These are phyloP conservation scores for Nymphalis polychloros DNA, from an alignment of 2,888 invertebrate genomes.

Conservation along the genomic window DNA sequence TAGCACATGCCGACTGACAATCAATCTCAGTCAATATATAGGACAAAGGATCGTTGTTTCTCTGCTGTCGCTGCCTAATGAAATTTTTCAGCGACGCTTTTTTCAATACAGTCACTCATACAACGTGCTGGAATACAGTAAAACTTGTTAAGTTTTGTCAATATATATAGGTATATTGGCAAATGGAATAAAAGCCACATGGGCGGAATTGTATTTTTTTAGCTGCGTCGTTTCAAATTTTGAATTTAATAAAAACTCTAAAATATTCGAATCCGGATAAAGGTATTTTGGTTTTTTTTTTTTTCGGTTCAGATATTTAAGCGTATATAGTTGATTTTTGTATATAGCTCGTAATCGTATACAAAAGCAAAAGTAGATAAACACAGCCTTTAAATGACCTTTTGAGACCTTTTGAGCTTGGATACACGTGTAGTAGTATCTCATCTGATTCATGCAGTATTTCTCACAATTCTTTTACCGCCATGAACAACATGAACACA, in stretches of 20 bases:
- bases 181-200: constrained; percentile 10
- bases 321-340: not conserved
- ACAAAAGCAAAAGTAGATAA: too few relatives aligned
- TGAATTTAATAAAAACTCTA: not conserved
- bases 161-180: constrained; percentile 23
- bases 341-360: too few relatives aligned
- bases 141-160: constrained; percentile 25
- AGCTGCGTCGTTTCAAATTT: constrained; percentile 4
- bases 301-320: not conserved
- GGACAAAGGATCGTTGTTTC: constrained; percentile 73
- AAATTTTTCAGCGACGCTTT: constrained; percentile 62
- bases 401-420: too few relatives aligned
- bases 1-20: constrained; percentile 76
- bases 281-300: not conserved
- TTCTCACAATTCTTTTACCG: too few relatives aligned
- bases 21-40: constrained; percentile 79
- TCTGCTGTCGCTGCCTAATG: constrained; percentile 66
- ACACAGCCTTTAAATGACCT: too few relatives aligned
- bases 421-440: too few relatives aligned
- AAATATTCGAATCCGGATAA: constrained; percentile 1
- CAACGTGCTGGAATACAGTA: constrained; percentile 19
- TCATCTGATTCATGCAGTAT: too few relatives aligned
- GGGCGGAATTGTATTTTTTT: constrained; percentile 2
- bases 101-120: constrained; percentile 28
- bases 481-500: too few relatives aligned